phyloP scores from a whole-genome alignment of 2,888 invertebrate species.

The Agonopterix subpropinquella region DNA sequence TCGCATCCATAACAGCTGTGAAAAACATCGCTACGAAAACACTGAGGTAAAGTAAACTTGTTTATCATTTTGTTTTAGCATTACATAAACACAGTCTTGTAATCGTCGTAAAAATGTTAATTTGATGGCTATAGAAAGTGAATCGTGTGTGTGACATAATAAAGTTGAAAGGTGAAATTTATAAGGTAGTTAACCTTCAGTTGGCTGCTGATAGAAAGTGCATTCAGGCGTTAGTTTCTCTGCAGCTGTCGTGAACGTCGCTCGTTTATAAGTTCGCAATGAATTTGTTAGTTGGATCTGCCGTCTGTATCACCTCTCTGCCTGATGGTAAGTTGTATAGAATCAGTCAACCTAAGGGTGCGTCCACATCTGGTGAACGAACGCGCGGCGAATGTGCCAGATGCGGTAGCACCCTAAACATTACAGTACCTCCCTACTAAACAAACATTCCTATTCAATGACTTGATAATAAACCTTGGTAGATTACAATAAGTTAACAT shows the following conservation, averaged over 20 bases:
- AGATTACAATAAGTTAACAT: no score
- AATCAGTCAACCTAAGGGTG: background rate
- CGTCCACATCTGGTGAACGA: no score
- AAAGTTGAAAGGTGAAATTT: constrained; percentile 63
- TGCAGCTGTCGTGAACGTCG: constrained; percentile 11
- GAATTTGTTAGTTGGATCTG: constrained; percentile 43
- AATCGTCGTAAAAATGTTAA: constrained; percentile 21
- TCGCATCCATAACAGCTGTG: no score
- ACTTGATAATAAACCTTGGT: no score
- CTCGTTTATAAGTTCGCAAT: constrained; percentile 23
- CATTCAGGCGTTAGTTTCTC: constrained; percentile 22
- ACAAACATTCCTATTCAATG: no score
- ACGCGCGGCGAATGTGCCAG: no score
- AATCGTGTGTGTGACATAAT: constrained; percentile 50
- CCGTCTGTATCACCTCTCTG: constrained; percentile 46
- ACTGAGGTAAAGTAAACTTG: no score
- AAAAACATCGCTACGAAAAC: no score
- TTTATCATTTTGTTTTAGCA: background rate
- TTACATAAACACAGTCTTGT: constrained; percentile 8
- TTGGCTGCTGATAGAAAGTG: constrained; percentile 32
- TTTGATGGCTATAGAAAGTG: constrained; percentile 45
- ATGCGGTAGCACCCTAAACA: no score
- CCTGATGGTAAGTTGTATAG: constrained; percentile 41
- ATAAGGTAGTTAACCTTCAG: constrained; percentile 39
- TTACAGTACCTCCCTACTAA: no score